These are phyloP conservation scores for Tachystola acroxantha DNA, from an alignment of 2,888 invertebrate genomes.

Conservation along the genomic window DNA sequence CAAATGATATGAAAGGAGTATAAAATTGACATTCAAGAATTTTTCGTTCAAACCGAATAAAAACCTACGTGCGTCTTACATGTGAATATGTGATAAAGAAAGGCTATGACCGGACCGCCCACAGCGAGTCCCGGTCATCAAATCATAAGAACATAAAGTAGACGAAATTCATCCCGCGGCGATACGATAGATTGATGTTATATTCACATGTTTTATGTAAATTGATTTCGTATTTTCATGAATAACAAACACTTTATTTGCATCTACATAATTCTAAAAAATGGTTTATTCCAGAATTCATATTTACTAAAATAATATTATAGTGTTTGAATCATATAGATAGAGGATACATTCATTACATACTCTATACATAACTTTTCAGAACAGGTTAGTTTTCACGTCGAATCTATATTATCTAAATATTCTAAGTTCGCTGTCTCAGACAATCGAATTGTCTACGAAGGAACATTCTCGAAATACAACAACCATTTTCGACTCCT, in stretches of 20 bases:
- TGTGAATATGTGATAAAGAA: conserved; percentile 1
- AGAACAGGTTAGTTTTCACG: no score
- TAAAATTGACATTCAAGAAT: no score
- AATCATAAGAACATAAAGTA: conserved; percentile 1
- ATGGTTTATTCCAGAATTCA: no score
- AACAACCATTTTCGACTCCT: conserved; percentile 1
- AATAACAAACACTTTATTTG: no score
- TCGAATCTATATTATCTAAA: neutral
- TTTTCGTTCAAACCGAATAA: no score
- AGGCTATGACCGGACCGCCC: conserved; percentile 5
- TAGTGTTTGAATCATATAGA: no score
- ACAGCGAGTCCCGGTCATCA: conserved; percentile 3
- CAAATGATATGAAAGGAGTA: no score
- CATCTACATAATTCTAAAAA: no score
- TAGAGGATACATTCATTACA: no score
- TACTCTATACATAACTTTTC: no score
- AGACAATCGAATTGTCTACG: conserved; percentile 6
- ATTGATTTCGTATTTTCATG: no score
- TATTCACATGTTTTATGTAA: conserved; percentile 1
- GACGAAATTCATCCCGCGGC: neutral
- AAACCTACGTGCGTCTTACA: neutral
- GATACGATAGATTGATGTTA: neutral
- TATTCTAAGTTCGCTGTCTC: neutral
- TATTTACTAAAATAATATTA: no score
- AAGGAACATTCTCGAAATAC: neutral